phyloP scores from a whole-genome alignment of 2,797 vertebrate species.

The Cuniculus paca region DNA sequence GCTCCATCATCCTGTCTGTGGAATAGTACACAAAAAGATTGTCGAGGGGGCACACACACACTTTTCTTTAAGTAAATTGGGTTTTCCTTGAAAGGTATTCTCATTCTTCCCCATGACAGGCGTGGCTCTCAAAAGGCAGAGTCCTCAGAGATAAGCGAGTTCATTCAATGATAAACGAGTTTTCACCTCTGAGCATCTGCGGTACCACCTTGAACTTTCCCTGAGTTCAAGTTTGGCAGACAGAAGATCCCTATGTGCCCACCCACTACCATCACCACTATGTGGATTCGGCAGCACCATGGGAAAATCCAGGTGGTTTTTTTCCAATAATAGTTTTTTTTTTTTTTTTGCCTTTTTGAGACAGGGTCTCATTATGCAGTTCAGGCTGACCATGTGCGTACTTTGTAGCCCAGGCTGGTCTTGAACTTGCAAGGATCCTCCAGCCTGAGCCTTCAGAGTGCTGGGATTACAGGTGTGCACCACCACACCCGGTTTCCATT shows the following conservation, averaged over 20 bases:
- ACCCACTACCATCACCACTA: neutral
- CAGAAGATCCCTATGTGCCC: neutral
- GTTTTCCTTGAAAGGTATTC: constrained; percentile 71
- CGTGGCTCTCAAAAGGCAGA: constrained; percentile 61
- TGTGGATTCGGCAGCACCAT: fast-evolving
- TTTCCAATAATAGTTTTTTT: neutral
- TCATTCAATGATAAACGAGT: neutral
- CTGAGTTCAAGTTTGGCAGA: neutral
- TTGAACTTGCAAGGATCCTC: too few relatives aligned
- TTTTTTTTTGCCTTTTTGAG: too few relatives aligned
- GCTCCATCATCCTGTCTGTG: constrained; percentile 80
- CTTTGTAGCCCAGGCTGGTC: too few relatives aligned
- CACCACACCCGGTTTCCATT: too few relatives aligned
- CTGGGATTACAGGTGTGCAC: too few relatives aligned
- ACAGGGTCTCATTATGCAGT: too few relatives aligned
- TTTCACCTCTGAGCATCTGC: neutral
- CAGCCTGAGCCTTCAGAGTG: too few relatives aligned
- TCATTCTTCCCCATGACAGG: constrained; percentile 68
- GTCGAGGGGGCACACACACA: constrained; percentile 52
- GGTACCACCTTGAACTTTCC: constrained; percentile 8
- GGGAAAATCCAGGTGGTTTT: neutral
- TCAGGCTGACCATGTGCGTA: too few relatives aligned
- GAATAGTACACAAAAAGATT: constrained; percentile 74
- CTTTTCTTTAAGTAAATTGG: constrained; percentile 80
- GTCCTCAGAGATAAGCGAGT: constrained; percentile 65